Evolutionary conservation across 37 sponge, comb jelly and placozoan genomes (phyloP), one percentile per base, ranked within the genome.

Genomic region (Chondrilla cf. caribensis): DNA sequence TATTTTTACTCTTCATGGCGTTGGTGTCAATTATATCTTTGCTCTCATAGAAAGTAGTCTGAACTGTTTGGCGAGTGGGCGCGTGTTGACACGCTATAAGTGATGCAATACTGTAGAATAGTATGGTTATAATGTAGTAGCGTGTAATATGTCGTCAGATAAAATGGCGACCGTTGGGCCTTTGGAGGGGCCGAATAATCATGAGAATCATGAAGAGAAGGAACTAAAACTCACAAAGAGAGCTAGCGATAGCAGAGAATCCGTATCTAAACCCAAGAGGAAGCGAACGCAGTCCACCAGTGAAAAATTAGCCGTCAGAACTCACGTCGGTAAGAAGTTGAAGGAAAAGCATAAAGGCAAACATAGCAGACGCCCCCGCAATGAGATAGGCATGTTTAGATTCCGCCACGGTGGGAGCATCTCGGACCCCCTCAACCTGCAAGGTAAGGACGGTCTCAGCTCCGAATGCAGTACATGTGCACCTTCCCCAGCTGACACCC

Each of bases 341-440:
- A n/a, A 37, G 44, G 68, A 67, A 2, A 67, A 67, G 68, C 35
- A 33, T 33, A 73, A 73, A 7, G 76, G 76, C 29, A 73, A 73
- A 40, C 76, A 73, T 17, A 39, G 44, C 44, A 5, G 1, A 31
- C 76, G 44, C 43, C 43, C 43, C 1, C 76, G 15, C 76, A 39
- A 2, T 8, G 41, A 39, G 21, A 2, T 24, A 15, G 25, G 60
- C 15, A 60, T 79, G 58, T 83, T 87, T 58, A 91, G 57, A 33
- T 86, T 86, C 38, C 76, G 82, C 38, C 80, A 89, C 11, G 90
- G 89, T 15, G 90, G 93, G 0, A 87, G 87, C 58, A 87, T 86
- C 15, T 89, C 90, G 0, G 95, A 95, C 67, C 95, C 95, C 9
- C 88, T 95, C 29, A 95, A 95, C 58, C 87, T 95, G 26, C 73